These are phyloP conservation scores for Drosophila prolongata DNA, from an alignment of 2,888 invertebrate genomes.

Conservation along the genomic window DNA sequence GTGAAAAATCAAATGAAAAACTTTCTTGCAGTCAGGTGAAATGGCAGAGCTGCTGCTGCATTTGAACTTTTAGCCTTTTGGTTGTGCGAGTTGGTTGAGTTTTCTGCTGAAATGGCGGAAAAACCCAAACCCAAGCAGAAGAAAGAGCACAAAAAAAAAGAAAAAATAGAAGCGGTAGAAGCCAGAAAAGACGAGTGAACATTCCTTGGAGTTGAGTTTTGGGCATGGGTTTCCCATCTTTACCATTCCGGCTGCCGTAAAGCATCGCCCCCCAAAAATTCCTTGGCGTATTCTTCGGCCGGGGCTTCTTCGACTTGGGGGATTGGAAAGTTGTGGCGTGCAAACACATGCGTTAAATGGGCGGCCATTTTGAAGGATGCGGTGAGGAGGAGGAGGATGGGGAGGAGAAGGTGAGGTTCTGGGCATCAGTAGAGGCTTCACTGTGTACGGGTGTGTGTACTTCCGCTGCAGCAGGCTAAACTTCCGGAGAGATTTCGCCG, in stretches of 20 bases:
- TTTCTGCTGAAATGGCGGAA: conserved; percentile 74
- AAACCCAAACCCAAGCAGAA: conserved; percentile 37
- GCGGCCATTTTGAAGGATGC: conserved; percentile 54
- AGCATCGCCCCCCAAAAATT: conserved; percentile 39
- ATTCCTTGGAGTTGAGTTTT: conserved; percentile 43
- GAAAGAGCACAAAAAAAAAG: conserved; percentile 38
- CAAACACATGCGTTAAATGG: conserved; percentile 77
- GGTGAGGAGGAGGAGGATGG: background rate
- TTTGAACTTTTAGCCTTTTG: conserved; percentile 76
- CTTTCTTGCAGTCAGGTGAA: conserved; percentile 77
- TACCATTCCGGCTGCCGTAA: conserved; percentile 21
- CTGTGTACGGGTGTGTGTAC: conserved; percentile 21
- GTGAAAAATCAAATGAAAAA: conserved; percentile 76
- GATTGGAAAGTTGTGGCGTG: conserved; percentile 47
- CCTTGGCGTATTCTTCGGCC: conserved; percentile 43
- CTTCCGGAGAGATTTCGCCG: conserved; percentile 46
- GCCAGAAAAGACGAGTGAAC: conserved; percentile 32
- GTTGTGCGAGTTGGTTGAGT: conserved; percentile 49
- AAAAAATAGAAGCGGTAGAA: conserved; percentile 27
- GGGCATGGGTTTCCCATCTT: conserved; percentile 13
- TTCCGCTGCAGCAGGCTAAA: conserved; percentile 52
- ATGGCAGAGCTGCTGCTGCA: conserved; percentile 67
- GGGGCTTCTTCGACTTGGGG: conserved; percentile 34
- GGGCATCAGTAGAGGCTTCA: background rate
- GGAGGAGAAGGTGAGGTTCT: too few species aligned